Evolutionary conservation across 2,888 invertebrate genomes (phyloP), one percentile per base, ranked within the genome.

Genomic region (Scaptomyza reducta): DNA sequence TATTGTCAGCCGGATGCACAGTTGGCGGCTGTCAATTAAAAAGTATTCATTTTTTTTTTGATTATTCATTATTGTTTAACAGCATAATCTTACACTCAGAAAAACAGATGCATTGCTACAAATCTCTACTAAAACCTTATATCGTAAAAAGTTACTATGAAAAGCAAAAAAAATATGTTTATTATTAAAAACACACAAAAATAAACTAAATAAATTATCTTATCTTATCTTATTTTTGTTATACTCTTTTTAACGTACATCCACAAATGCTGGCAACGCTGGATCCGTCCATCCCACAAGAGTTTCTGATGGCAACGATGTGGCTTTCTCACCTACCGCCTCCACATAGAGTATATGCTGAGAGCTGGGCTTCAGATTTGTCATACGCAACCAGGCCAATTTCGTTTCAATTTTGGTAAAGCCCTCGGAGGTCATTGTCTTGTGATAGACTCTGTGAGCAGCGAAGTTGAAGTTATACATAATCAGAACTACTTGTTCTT

Each of bases 211-310:
- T 7, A 7, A 9, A 27, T 27, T 7, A 22, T n/a, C n/a, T n/a
- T n/a, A n/a, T n/a, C n/a, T n/a, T n/a, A n/a, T n/a, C n/a, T n/a
- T 33, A 13, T 13, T 9, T 13, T 33, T 33, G 13, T 33, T 13
- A 33, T 13, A 33, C n/a, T 35, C 35, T n/a, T 35, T 11, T 9
- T 18, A 33, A 49, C 31, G 91, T 90, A 96, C 96, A 94, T 96
- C 96, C 16, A 97, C 96, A 91, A 95, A 96, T 0, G 97, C 96
- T 0, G 97, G 96, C 86, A 96, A 95, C 0, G 96, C 96, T 0
- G 97, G 96, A 91, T 97, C 96, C 6, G 97, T 97, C 96, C 96
- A 97, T 0, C 96, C 96, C 61, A 96, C 93, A 27, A 97, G 90
- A 0, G 96, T 96, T 91, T 97, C 97, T 0, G 96, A 96, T 0